A percentile compares a stretch with the other conserved stretches of the same genome.
phyloP scores from a whole-genome alignment of 2,797 vertebrate genomes.

The Sebastes aleutianus region DNA sequence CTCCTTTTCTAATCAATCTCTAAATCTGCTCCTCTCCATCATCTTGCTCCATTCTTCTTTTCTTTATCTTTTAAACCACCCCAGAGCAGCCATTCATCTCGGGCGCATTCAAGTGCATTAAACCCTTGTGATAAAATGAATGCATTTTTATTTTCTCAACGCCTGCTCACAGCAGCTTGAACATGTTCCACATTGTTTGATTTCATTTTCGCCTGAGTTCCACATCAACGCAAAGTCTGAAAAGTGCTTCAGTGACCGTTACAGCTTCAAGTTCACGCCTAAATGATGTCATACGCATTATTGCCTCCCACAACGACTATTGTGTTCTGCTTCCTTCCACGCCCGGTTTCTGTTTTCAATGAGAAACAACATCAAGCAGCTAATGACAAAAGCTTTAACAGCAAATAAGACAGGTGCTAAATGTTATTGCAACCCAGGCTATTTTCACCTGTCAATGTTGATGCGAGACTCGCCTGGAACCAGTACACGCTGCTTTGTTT shows the following conservation, averaged over 20 bases:
- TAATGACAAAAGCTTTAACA: conserved; percentile 6
- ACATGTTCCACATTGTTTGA: conserved; percentile 6
- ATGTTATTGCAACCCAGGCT: not conserved
- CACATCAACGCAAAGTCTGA: conserved; percentile 4
- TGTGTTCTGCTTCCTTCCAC: conserved; percentile 17
- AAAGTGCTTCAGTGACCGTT: not conserved
- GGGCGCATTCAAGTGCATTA: conserved; percentile 43
- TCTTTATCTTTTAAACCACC: conserved; percentile 50
- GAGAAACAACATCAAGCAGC: not conserved
- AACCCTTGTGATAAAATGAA: conserved; percentile 46
- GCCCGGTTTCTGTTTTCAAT: conserved; percentile 7
- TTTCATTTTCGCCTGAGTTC: conserved; percentile 1
- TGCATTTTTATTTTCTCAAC: conserved; percentile 15
- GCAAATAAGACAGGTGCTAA: conserved; percentile 24
- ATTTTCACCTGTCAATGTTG: conserved; percentile 18
- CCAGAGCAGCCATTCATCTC: conserved; percentile 44
- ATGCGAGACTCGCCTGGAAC: not conserved
- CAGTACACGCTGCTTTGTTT: conserved; percentile 2
- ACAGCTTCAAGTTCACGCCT: not conserved
- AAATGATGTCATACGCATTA: not conserved
- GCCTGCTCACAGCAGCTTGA: conserved; percentile 2
- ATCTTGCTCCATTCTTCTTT: conserved; percentile 39
- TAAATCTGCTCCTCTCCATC: conserved; percentile 43
- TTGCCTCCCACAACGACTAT: not conserved
- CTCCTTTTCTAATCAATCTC: conserved; percentile 34